phyloP scores from a whole-genome alignment of 2,797 vertebrate species.

The Aselliscus stoliczkanus region DNA sequence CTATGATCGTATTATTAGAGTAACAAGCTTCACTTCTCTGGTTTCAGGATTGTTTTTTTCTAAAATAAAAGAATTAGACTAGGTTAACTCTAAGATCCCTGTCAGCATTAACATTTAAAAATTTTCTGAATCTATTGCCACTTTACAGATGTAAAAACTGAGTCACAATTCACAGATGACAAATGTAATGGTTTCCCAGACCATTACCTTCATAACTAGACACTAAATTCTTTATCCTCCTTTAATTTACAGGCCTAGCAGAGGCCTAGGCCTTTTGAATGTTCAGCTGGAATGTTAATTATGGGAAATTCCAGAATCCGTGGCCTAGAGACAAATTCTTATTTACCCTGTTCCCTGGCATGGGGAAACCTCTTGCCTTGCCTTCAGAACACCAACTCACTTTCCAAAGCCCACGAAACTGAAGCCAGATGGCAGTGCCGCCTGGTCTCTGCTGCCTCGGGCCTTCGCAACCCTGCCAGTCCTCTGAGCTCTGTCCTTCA shows the following conservation, averaged over 20 bases:
- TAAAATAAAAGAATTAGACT: neutral
- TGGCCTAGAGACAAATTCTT: conserved; percentile 72
- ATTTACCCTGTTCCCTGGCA: conserved; percentile 69
- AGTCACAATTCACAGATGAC: conserved; percentile 45
- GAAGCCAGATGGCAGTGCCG: conserved; percentile 65
- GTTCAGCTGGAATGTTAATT: conserved; percentile 73
- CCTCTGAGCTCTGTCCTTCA: neutral
- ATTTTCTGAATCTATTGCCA: conserved; percentile 11
- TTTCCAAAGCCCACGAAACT: conserved; percentile 59
- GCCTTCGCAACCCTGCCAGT: neutral
- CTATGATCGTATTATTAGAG: neutral
- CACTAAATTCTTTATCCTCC: conserved; percentile 49
- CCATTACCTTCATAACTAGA: conserved; percentile 44
- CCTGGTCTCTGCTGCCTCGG: neutral
- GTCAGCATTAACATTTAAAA: neutral
- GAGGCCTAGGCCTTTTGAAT: conserved; percentile 59
- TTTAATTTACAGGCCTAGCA: conserved; percentile 64
- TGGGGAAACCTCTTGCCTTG: conserved; percentile 29
- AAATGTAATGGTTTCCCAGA: conserved; percentile 9
- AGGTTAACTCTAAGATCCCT: neutral
- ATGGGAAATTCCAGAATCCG: conserved; percentile 71
- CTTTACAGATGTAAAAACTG: conserved; percentile 48
- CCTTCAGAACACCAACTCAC: conserved; percentile 57
- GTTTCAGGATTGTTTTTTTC: neutral
- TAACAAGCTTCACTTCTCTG: neutral